These are phyloP conservation scores for Pterostichus niger DNA, from an alignment of 2,888 invertebrate genomes.

Conservation along the genomic window DNA sequence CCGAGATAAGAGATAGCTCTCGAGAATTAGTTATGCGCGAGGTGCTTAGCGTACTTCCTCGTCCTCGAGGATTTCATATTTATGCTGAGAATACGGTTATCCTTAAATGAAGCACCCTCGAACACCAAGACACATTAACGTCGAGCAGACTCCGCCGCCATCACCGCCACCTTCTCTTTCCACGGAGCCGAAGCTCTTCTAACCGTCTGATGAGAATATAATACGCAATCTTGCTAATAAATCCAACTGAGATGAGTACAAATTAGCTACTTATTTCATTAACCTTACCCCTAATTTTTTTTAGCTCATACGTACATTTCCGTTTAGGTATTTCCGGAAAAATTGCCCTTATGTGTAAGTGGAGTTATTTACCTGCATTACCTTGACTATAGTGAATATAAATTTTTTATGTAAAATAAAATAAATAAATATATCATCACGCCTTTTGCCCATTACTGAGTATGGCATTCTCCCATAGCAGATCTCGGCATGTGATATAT, in stretches of 20 bases:
- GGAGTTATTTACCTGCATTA: too few species aligned
- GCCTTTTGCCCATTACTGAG: too few species aligned
- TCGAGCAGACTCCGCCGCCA: conserved; percentile 8
- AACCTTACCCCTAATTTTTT: background rate
- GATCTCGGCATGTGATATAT: too few species aligned
- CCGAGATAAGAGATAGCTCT: conserved; percentile 63
- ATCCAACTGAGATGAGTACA: conserved; percentile 37
- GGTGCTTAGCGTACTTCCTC: conserved; percentile 47
- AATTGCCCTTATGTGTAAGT: too few species aligned
- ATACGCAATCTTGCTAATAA: conserved; percentile 52
- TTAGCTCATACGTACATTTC: too few species aligned
- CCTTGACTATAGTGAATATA: too few species aligned
- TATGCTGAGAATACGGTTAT: conserved; percentile 49
- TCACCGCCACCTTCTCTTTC: background rate
- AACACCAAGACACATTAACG: conserved; percentile 52
- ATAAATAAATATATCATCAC: too few species aligned
- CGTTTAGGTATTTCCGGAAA: too few species aligned
- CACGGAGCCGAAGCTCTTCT: background rate
- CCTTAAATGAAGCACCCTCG: conserved; percentile 44
- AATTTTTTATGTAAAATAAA: too few species aligned
- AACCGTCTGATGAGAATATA: conserved; percentile 47
- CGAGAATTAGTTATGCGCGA: conserved; percentile 62
- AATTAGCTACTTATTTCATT: conserved; percentile 30
- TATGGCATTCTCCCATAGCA: too few species aligned
- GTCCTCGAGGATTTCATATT: conserved; percentile 43